phyloP scores from a whole-genome alignment of 64 coral and sea anemone genomes.

The Pocillopora damicornis region DNA sequence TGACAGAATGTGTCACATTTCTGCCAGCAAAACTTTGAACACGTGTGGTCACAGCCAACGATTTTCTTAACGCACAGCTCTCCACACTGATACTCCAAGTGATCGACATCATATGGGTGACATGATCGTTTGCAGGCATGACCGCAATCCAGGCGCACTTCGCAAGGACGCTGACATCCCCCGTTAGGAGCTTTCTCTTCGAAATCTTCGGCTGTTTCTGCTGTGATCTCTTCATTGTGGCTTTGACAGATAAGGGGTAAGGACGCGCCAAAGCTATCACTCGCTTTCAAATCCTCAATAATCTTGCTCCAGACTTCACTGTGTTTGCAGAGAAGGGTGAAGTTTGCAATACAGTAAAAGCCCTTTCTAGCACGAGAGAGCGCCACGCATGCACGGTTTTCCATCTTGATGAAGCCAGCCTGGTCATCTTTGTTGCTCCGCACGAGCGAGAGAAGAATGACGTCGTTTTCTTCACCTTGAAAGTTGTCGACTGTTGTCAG shows the following conservation, averaged over 20 bases:
- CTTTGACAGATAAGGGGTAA: slow-evolving; percentile 74
- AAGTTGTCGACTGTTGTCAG: slow-evolving; percentile 86
- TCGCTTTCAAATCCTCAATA: slow-evolving; percentile 22
- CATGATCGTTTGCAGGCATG: slow-evolving; percentile 53
- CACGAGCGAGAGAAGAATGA: slow-evolving; percentile 78
- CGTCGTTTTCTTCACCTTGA: slow-evolving; percentile 85
- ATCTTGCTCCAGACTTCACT: slow-evolving; percentile 73
- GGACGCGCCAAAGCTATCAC: slow-evolving; percentile 14
- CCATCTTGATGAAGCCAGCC: slow-evolving; percentile 58
- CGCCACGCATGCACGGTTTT: slow-evolving; percentile 77
- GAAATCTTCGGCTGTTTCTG: slow-evolving; percentile 52
- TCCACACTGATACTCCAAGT: slow-evolving; percentile 12
- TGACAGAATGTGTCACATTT: slow-evolving; percentile 14
- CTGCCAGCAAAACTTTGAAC: slow-evolving; percentile 35
- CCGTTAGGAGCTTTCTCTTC: slow-evolving; percentile 45
- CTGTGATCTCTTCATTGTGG: slow-evolving; percentile 42
- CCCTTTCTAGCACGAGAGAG: slow-evolving; percentile 74
- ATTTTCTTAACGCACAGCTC: slow-evolving; percentile 28
- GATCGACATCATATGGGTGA: slow-evolving; percentile 44
- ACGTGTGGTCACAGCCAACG: slow-evolving; percentile 43
- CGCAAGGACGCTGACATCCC: slow-evolving; percentile 58
- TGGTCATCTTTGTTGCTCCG: slow-evolving; percentile 68
- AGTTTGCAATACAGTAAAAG: slow-evolving; percentile 85
- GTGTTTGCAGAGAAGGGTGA: slow-evolving; percentile 43
- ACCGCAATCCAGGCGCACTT: slow-evolving; percentile 62